Base-by-base conservation (phyloP, 2,113 vertebrate genomes). In the Peromyscus polionotus region DNA sequence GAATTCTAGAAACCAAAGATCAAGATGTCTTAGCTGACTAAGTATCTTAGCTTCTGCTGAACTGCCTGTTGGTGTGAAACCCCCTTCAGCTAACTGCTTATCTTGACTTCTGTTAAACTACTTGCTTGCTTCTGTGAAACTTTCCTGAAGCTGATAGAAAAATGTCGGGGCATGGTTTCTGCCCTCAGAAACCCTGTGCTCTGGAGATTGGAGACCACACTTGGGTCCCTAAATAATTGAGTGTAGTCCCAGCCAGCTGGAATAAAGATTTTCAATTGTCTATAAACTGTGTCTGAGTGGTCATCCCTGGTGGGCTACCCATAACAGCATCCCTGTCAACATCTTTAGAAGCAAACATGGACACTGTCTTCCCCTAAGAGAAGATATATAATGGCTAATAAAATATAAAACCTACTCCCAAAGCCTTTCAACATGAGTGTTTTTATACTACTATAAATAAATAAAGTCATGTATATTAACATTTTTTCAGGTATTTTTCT, bases 301-400 rank as follows among this genome's bases (percentile, higher is more conserved):
- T 28, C 80, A 39, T 83, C n/a, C n/a, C 36, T 59, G n/a, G n/a
- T 28, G 81, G 36, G 80, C 20, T 61, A 83, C 36, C 1, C 5
- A 39, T 26, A 61, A 39, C 20, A 83, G 51, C 57, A 83, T 70
- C 81, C n/a, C 19, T 92, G 22, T 84, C 54, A 57, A 33, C 67
- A 24, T 93, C 36, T 97, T 91, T 31, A 91, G 85, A 70, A 96
- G 61, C 13, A 85, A 85, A 68, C 13, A 20, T 13, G 8, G 42
- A n/a, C 4, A 57, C 3, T 1, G 45, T 6, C 9, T 24, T 83
- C 72, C 36, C 36, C 42, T 7, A n/a, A 54, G n/a, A 95, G 42
- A 94, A 59, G 36, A 81, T n/a, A 81, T n/a, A 42, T 31, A 42
- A 87, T 31, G 19, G 36, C 13, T n/a, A 31, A 92, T 57, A 80